These are phyloP conservation scores for Sebastes hubbsi DNA, from an alignment of 2,797 vertebrate genomes.

Conservation along the genomic window DNA sequence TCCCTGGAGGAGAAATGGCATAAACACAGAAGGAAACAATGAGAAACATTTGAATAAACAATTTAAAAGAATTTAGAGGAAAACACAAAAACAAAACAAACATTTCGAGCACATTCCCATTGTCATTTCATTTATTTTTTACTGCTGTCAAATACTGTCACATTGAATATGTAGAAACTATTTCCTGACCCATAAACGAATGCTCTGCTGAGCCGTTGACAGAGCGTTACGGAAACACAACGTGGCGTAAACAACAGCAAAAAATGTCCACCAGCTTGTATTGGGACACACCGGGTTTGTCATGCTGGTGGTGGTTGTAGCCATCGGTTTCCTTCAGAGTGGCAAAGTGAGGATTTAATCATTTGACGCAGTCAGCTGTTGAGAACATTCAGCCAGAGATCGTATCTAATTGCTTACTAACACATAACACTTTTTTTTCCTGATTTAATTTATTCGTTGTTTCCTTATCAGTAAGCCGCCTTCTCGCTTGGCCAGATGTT, in stretches of 20 bases:
- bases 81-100: background rate
- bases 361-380: background rate
- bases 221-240: conserved; percentile 1
- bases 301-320: background rate
- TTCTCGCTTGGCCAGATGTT: background rate
- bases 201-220: background rate
- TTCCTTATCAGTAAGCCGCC: background rate
- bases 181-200: background rate
- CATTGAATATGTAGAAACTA: background rate
- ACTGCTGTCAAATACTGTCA: conserved; percentile 2
- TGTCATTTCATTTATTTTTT: background rate
- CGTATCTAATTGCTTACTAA: background rate
- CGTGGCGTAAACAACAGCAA: background rate
- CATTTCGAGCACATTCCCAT: background rate
- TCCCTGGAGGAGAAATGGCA: background rate
- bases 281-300: background rate
- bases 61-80: background rate
- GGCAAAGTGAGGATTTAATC: background rate
- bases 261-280: background rate
- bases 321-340: background rate
- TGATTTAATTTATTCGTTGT: background rate
- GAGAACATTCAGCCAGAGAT: background rate
- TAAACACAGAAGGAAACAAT: conserved; percentile 38
- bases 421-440: background rate
- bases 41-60: background rate